phyloP scores from a whole-genome alignment of 2,888 invertebrate species.

The Anticlea derivata region DNA sequence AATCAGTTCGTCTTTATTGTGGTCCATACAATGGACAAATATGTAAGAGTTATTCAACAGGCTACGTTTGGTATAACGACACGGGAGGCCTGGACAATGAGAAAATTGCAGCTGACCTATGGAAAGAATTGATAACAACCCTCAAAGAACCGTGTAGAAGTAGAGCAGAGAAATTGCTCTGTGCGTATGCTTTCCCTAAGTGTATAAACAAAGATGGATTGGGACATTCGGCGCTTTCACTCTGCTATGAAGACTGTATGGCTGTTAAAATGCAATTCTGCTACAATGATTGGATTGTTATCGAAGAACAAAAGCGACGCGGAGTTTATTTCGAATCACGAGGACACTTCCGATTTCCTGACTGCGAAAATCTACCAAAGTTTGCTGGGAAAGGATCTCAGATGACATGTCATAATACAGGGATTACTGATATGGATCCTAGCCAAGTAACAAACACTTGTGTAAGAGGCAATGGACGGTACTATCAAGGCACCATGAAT shows the following conservation, averaged over 20 bases:
- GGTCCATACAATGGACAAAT: constrained; percentile 94
- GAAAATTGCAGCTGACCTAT: constrained; percentile 91
- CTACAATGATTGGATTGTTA: constrained; percentile 95
- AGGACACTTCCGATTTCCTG: constrained; percentile 94
- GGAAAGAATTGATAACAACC: constrained; percentile 93
- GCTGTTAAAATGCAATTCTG: constrained; percentile 96
- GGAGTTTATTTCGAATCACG: constrained; percentile 91
- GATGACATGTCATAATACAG: constrained; percentile 91
- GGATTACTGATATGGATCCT: constrained; percentile 91
- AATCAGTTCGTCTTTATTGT: constrained; percentile 88
- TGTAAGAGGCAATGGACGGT: constrained; percentile 93
- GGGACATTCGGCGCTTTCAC: constrained; percentile 87
- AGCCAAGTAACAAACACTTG: constrained; percentile 94
- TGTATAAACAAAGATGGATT: constrained; percentile 88
- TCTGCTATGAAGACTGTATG: constrained; percentile 97
- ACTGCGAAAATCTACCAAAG: constrained; percentile 91
- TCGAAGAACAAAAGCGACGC: constrained; percentile 93
- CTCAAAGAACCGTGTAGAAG: constrained; percentile 92
- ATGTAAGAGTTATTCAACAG: constrained; percentile 88
- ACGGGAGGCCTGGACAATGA: constrained; percentile 92
- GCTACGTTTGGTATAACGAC: constrained; percentile 91
- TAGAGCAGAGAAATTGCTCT: constrained; percentile 95
- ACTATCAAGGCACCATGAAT: constrained; percentile 95
- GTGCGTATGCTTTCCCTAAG: constrained; percentile 96
- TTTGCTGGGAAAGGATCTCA: constrained; percentile 85